These are phyloP conservation scores for Erpetoichthys calabaricus DNA, from an alignment of 2,797 vertebrate genomes.

Conservation along the genomic window DNA sequence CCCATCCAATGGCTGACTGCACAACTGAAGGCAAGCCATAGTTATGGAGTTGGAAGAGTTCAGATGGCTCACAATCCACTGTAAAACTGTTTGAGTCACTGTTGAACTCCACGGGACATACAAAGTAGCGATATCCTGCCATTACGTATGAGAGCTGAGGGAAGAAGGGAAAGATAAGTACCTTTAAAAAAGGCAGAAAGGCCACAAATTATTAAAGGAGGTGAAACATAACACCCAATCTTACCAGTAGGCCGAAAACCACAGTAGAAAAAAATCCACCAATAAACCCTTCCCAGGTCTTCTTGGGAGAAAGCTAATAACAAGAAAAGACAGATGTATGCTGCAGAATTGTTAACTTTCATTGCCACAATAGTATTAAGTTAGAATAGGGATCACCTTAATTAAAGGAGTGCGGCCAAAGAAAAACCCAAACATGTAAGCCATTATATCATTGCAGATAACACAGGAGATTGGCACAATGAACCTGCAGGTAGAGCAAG, in stretches of 20 bases:
- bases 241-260: constrained; percentile 81
- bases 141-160: constrained; percentile 83
- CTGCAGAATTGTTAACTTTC: too few relatives aligned
- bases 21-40: constrained; percentile 69
- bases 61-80: constrained; percentile 80
- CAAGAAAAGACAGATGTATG: not conserved
- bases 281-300: constrained; percentile 98
- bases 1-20: constrained; percentile 77
- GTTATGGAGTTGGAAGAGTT: constrained; percentile 86
- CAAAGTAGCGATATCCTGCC: constrained; percentile 85
- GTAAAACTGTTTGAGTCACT: constrained; percentile 89
- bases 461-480: constrained; percentile 96
- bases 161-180: not conserved
- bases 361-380: not conserved
- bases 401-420: constrained; percentile 94
- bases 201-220: not conserved
- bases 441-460: constrained; percentile 99
- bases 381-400: constrained; percentile 54
- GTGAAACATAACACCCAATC: not conserved
- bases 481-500: constrained; percentile 55
- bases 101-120: constrained; percentile 93
- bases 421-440: constrained; percentile 98
- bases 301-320: constrained; percentile 89
- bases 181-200: not conserved
- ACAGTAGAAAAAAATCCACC: constrained; percentile 89